Base-by-base conservation (phyloP, 2,113 vertebrate genomes). In the Ailurus styani region DNA sequence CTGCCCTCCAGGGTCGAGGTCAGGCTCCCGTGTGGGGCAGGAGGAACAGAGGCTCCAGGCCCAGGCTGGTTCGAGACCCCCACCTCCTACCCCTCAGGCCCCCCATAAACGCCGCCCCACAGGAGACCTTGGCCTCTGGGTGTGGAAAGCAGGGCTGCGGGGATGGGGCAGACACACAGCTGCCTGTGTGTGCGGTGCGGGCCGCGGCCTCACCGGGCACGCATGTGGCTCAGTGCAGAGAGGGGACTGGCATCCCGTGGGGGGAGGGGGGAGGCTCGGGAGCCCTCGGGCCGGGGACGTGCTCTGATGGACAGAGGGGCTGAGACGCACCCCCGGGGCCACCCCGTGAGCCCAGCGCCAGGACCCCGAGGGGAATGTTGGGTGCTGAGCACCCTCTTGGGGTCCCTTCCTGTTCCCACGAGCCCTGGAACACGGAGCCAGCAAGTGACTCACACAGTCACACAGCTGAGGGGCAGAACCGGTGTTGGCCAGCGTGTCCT, bases 311-410 rank as follows among this genome's bases (percentile, higher is more conserved):
- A 15, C 40, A 25, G 29, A 7, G 20, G 87, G 70, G 70, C 34
- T 31, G 29, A 45, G 42, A 13, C 0, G 4, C 4, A 34, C 6
- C 27, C 66, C 86, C 1, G 3, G 37, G 13, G 23, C 13, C 27
- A 2, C 27, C 31, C 50, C 10, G 4, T 0, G 3, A 60, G 31
- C 40, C 70, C 0, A 29, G 37, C 10, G 13, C 54, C 5, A 0
- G 29, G 40, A 4, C 54, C 70, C 20, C 9, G 15, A n/a, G 17
- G 29, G 70, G 37, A 13, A n/a, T 21, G 11, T 3, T n/a, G 54
- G 40, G 20, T 2, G 0, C 29, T 12, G 55, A 54, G n/a, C 34
- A 8, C 7, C 29, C 3, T 15, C 4, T 2, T 10, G 54, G 31
- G 55, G n/a, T 7, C 27, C 62, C 62, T 34, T 10, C 73, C 27